Base-by-base conservation (phyloP, 2,797 vertebrate species). In the Babyrousa celebensis region DNA sequence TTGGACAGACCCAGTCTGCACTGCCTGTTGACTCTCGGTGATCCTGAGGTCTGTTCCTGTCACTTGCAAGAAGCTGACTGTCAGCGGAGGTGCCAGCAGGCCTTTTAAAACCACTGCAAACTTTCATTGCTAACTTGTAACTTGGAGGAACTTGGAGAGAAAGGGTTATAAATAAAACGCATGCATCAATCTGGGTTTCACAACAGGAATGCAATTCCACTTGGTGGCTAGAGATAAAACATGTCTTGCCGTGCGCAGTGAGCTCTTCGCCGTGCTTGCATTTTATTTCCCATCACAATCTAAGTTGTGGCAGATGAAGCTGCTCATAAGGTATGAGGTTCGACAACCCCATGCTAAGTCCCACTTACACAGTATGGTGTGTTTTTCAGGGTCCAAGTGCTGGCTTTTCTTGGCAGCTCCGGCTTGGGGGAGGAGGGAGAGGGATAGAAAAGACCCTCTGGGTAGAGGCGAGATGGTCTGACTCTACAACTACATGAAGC, bases 201-300 rank as follows among this genome's bases (percentile, higher is more conserved):
- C 97, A 83, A 96, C 94, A 91, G 97, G 97, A 98, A 95, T 89
- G 94, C 96, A 97, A 75, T 95, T 96, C 91, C 27, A 65, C 40
- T 95, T 80, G 23, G 12, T 96, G 97, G 96, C 96, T 96, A 85
- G 87, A 98, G 96, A 97, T 98, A 96, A 98, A 98, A 90, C 93
- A 97, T 93, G 96, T 97, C 98, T 97, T 96, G 91, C 89, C 72
- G 70, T 95, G 97, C 98, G 88, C 97, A 96, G 96, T 94, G 95
- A 97, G 97, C 85, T 52, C 65, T 96, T 65, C 6, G 14, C 82
- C 27, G 0, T 5, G 43, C 94, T 60, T 65, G 89, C 84, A 40
- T 96, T 97, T 96, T 95, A 97, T 96, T 97, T 97, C 95, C 97
- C 93, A 95, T 96, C 97, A 87, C 84, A 67, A 27, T 94, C 89